A percentile compares a stretch with the other conserved stretches of the same genome.
Evolutionary conservation across 1,140 invertebrate species (phyloP).

Genomic region (Drosophila ironensis): DNA sequence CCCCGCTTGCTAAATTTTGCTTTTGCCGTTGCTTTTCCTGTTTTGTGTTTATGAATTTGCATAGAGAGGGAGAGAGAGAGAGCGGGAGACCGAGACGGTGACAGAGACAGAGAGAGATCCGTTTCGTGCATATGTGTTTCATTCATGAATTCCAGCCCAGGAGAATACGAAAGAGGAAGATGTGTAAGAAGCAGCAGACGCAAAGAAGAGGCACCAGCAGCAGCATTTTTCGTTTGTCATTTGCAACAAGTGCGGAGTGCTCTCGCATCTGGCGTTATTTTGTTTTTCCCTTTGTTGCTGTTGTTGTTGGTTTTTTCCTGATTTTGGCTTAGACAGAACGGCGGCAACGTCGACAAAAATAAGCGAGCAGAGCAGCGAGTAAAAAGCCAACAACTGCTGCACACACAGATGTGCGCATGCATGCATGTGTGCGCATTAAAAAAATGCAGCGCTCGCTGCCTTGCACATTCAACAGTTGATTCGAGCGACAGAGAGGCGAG

Average conservation of each 20-base stretch:
- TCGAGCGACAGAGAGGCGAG: conserved; percentile 20
- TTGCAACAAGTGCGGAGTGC: conserved; percentile 68
- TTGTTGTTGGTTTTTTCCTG: conserved; percentile 53
- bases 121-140: conserved; percentile 65
- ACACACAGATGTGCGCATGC: conserved; percentile 12
- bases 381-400: conserved; percentile 24
- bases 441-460: conserved; percentile 50
- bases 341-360: conserved; percentile 48
- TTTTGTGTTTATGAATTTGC: conserved; percentile 73
- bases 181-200: conserved; percentile 13
- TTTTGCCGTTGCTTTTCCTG: too few species aligned
- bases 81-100: conserved; percentile 41
- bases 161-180: too few species aligned
- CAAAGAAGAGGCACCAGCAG: conserved; percentile 13
- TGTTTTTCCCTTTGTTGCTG: conserved; percentile 25
- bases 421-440: conserved; percentile 17
- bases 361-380: conserved; percentile 35
- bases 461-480: conserved; percentile 77
- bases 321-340: conserved; percentile 48
- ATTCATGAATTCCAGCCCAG: conserved; percentile 71
- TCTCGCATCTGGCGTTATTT: conserved; percentile 5
- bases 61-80: conserved; percentile 73
- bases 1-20: conserved; percentile 17
- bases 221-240: conserved; percentile 70
- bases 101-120: conserved; percentile 13